Evolutionary conservation across 1,140 invertebrate species (phyloP).

Genomic region (Microplitis demolitor): DNA sequence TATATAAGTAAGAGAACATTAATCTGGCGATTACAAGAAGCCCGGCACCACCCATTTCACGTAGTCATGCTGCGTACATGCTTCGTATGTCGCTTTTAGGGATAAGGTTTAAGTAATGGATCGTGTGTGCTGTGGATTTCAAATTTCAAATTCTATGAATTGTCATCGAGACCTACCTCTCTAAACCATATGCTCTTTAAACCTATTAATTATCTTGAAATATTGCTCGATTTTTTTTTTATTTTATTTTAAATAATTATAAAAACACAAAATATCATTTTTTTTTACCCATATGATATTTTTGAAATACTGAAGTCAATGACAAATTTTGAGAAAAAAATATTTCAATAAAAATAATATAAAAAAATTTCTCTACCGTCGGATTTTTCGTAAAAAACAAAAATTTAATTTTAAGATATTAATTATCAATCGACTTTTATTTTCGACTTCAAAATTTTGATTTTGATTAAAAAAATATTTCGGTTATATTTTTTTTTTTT

Average conservation of each 20-base stretch:
- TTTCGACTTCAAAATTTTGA: too few species aligned
- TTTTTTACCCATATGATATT: too few species aligned
- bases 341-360: too few species aligned
- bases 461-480: too few species aligned
- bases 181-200: background rate
- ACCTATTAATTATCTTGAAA: background rate
- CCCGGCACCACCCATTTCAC: conserved; percentile 56
- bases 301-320: too few species aligned
- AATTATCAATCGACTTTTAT: too few species aligned
- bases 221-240: background rate
- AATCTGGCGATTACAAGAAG: conserved; percentile 60
- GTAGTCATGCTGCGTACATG: conserved; percentile 51
- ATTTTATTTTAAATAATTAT: background rate
- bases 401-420: too few species aligned
- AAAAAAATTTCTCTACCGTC: too few species aligned
- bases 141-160: background rate
- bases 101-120: conserved; percentile 8
- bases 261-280: background rate
- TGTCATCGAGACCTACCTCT: background rate
- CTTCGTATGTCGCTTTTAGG: conserved; percentile 45
- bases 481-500: too few species aligned
- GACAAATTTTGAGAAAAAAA: too few species aligned
- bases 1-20: conserved; percentile 47
- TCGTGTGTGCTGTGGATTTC: conserved; percentile 2
- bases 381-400: too few species aligned